Evolutionary conservation across 2,797 vertebrate species (phyloP).

Genomic region (Hyperoplus lanceolatus): DNA sequence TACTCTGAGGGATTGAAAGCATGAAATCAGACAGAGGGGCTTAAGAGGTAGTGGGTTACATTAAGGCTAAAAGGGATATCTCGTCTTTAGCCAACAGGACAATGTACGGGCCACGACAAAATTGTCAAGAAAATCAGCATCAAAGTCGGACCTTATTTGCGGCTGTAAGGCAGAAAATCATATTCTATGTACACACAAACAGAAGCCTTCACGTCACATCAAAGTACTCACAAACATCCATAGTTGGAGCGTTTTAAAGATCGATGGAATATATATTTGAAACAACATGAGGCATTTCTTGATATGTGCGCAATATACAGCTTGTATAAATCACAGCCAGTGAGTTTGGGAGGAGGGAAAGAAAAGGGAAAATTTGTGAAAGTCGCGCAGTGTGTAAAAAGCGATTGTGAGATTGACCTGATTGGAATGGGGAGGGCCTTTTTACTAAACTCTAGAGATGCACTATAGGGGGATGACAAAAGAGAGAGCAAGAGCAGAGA

Average conservation of each 20-base stretch:
- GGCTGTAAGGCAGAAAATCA: slow-evolving; percentile 37
- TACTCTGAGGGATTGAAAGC: slow-evolving; percentile 51
- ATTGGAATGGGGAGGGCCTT: slow-evolving; percentile 5
- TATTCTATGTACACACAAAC: slow-evolving; percentile 26
- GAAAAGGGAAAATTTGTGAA: slow-evolving; percentile 41
- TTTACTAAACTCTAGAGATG: slow-evolving; percentile 45
- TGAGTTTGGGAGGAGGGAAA: slow-evolving; percentile 33
- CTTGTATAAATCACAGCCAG: slow-evolving; percentile 47
- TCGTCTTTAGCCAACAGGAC: slow-evolving; percentile 50
- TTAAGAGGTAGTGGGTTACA: slow-evolving; percentile 42
- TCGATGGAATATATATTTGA: slow-evolving; percentile 37
- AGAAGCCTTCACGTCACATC: slow-evolving; percentile 37
- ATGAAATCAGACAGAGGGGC: slow-evolving; percentile 16
- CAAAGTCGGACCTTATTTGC: slow-evolving; percentile 41
- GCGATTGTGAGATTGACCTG: slow-evolving; percentile 30
- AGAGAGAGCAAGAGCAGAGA: slow-evolving; percentile 4
- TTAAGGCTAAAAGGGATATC: slow-evolving; percentile 52
- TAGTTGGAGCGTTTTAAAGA: slow-evolving; percentile 24
- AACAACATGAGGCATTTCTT: slow-evolving; percentile 31
- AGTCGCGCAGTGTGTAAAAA: slow-evolving; percentile 39
- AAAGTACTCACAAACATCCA: slow-evolving; percentile 29
- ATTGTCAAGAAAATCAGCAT: slow-evolving; percentile 41
- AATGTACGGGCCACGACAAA: slow-evolving; percentile 35
- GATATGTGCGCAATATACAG: slow-evolving; percentile 51
- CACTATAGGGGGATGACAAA: slow-evolving; percentile 1